These are phyloP conservation scores for Coenobita brevimanus DNA, from an alignment of 1,140 invertebrate species.

Conservation along the genomic window DNA sequence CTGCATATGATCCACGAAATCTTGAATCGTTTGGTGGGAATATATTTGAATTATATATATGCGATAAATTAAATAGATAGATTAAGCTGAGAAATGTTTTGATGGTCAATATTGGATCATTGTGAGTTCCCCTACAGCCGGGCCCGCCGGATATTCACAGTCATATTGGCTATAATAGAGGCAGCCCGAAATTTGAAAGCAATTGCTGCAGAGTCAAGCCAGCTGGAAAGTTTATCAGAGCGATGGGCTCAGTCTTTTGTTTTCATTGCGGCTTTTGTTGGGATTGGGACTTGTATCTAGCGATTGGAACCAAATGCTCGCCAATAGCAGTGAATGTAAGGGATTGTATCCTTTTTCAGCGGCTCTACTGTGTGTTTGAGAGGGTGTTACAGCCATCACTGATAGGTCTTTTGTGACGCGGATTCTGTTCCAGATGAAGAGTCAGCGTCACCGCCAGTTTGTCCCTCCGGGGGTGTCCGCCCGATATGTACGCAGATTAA, in stretches of 20 bases:
- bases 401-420: conserved; percentile 37
- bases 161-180: conserved; percentile 52
- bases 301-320: conserved; percentile 59
- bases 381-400: conserved; percentile 54
- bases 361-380: conserved; percentile 47
- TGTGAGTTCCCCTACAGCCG: conserved; percentile 40
- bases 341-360: conserved; percentile 54
- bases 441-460: conserved; percentile 14
- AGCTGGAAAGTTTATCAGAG: conserved; percentile 61
- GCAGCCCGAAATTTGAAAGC: conserved; percentile 49
- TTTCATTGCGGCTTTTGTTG: conserved; percentile 62
- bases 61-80: conserved; percentile 23
- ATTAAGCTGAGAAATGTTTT: conserved; percentile 60
- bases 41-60: too few relatives aligned
- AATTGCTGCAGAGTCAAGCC: conserved; percentile 57
- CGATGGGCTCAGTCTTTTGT: conserved; percentile 59
- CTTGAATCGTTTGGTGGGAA: too few relatives aligned
- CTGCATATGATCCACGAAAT: too few relatives aligned
- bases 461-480: conserved; percentile 1
- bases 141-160: conserved; percentile 34
- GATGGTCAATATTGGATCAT: conserved; percentile 37
- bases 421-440: conserved; percentile 50
- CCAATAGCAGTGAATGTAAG: conserved; percentile 28
- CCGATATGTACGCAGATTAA: too few relatives aligned
- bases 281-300: conserved; percentile 58